Percentiles rank a stretch among this genome's conserved stretches.
Conservation (phyloP, 2,888 invertebrate genomes). For the Watsonalla binaria region DNA sequence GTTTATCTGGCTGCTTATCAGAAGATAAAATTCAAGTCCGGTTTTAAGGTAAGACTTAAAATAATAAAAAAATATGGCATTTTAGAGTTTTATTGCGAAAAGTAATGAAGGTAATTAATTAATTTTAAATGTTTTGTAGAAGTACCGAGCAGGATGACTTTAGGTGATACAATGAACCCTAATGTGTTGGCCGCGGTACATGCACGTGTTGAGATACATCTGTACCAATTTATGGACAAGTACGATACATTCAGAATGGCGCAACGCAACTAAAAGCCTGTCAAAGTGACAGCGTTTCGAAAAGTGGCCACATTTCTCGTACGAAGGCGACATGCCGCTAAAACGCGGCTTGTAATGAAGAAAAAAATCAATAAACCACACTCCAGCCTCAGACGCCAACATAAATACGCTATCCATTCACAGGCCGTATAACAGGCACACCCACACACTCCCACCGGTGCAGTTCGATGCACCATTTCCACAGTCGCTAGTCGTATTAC, state of each 20-base stretch:
- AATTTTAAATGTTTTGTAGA: no score
- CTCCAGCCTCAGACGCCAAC: constrained; percentile 44
- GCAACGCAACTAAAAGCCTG: not conserved
- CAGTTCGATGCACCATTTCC: constrained; percentile 22
- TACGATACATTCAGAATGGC: not conserved
- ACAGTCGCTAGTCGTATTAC: constrained; percentile 14
- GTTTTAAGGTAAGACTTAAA: not conserved
- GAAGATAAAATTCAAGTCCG: not conserved
- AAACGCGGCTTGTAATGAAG: constrained; percentile 23
- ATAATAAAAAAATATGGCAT: not conserved
- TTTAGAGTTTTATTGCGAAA: no score
- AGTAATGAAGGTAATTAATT: no score
- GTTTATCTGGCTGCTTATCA: not conserved
- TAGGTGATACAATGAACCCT: not conserved
- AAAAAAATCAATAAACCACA: constrained; percentile 55
- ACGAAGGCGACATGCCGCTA: constrained; percentile 18
- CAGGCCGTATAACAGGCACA: constrained; percentile 39
- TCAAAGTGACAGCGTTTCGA: not conserved
- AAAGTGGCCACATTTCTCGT: not conserved
- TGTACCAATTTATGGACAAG: not conserved
- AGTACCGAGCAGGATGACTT: no score
- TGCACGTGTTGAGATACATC: not conserved
- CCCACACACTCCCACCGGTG: constrained; percentile 32
- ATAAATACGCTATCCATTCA: constrained; percentile 58
- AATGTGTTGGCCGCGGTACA: not conserved